Base-by-base conservation (phyloP, 2,113 vertebrate genomes). In the Fukomys damarensis region DNA sequence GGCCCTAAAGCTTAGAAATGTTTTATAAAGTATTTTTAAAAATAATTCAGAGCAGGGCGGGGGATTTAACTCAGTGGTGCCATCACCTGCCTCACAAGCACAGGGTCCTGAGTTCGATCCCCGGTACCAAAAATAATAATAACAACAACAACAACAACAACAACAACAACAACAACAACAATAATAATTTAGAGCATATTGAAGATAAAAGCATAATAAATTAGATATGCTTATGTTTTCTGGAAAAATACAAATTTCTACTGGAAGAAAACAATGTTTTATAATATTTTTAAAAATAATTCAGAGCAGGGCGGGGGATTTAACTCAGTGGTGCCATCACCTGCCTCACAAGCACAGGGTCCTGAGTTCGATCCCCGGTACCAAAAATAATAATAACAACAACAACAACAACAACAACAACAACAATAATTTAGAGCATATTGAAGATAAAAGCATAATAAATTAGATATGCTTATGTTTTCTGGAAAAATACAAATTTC, bases 401-500 rank as follows among this genome's bases (percentile, higher is more conserved):
- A n/a, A n/a, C n/a, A n/a, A n/a, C n/a, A n/a, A n/a, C n/a, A n/a
- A n/a, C n/a, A n/a, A n/a, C n/a, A n/a, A n/a, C n/a, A n/a, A n/a
- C n/a, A n/a, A n/a, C n/a, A n/a, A n/a, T n/a, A n/a, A 66, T 77
- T 80, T 86, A 81, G 7, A 86, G 5, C 30, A 77, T 84, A 35
- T 66, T 93, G 59, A 77, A 95, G 95, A 93, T 68, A 91, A 30
- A 24, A 32, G 80, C 88, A 76, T 80, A 66, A 84, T 81, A 96
- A 94, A 92, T 96, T 8, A 70, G 0, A 70, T 70, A 59, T 77
- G 83, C 12, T 59, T 87, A 3, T 63, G 83, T 94, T 80, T 96
- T 74, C 89, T 54, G 0, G 19, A 91, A 96, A 95, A 98, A 89
- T 86, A 54, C 17, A 11, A 97, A 52, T 91, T 79, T 65, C 61